Evolutionary conservation across 2,888 invertebrate genomes (phyloP).

Genomic region (Callinectes sapidus): DNA sequence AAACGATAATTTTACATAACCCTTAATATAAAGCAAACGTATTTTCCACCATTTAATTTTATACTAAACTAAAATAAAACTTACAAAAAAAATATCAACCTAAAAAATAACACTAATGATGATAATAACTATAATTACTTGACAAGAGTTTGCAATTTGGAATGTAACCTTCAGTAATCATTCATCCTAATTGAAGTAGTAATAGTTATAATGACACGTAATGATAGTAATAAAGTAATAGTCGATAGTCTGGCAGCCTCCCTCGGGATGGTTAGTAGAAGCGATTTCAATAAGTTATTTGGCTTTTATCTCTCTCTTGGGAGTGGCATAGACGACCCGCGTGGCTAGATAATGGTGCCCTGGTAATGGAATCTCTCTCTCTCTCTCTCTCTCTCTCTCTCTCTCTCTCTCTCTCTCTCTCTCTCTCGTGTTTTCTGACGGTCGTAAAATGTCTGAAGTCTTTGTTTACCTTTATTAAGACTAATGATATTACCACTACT

Average conservation of each 20-base stretch:
- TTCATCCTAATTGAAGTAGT: background rate
- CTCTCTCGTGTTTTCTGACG: background rate
- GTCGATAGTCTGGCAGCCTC: background rate
- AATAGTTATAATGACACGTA: background rate
- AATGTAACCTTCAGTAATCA: background rate
- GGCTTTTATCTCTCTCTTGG: conserved; percentile 15
- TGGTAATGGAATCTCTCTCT: conserved; percentile 21
- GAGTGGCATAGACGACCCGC: background rate
- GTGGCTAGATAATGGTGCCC: background rate
- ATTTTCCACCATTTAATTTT: too few species aligned
- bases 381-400: background rate
- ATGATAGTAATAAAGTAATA: background rate
- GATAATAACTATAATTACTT: too few species aligned
- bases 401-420: background rate
- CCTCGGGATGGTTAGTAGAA: background rate
- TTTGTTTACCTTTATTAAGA: background rate
- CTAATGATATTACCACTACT: background rate
- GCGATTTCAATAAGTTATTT: conserved; percentile 9
- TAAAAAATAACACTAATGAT: too few species aligned
- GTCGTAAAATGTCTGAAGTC: too few species aligned
- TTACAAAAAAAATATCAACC: too few species aligned
- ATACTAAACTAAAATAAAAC: too few species aligned
- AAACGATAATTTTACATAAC: too few species aligned
- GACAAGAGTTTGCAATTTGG: too few species aligned
- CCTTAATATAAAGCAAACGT: too few species aligned